Percentiles rank a stretch among this genome's conserved stretches.
phyloP scores from a whole-genome alignment of 2,113 vertebrate genomes.

The Cygnus buccinator region DNA sequence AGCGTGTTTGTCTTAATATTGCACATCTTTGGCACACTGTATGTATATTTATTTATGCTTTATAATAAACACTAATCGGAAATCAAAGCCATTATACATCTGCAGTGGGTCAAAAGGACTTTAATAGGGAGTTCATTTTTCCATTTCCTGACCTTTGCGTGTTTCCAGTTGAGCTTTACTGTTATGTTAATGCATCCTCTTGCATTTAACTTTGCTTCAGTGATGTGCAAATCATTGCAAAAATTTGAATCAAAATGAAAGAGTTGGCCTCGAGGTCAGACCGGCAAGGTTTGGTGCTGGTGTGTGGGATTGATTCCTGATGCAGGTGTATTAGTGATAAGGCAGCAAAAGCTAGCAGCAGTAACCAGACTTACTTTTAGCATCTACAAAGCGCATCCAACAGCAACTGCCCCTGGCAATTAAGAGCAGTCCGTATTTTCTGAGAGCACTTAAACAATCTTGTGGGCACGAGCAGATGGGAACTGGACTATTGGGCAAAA shows the following conservation, averaged over 20 bases:
- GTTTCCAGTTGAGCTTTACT: neutral
- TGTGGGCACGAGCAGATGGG: neutral
- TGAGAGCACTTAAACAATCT: neutral
- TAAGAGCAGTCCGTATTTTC: neutral
- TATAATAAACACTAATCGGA: neutral
- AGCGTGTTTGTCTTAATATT: neutral
- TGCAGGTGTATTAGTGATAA: neutral
- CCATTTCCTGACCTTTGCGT: slow-evolving; percentile 13
- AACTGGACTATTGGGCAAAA: neutral
- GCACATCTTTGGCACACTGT: neutral
- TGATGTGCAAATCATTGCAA: slow-evolving; percentile 27
- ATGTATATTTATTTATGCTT: neutral
- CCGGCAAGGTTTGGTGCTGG: neutral
- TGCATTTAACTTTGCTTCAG: slow-evolving; percentile 21
- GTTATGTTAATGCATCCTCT: slow-evolving; percentile 38
- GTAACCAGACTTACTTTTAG: neutral
- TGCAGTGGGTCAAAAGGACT: neutral
- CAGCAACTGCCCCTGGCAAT: neutral
- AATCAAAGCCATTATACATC: slow-evolving; percentile 17
- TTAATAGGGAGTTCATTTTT: neutral
- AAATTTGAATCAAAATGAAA: slow-evolving; percentile 39
- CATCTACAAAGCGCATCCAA: neutral
- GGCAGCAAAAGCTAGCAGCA: neutral
- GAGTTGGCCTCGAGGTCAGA: slow-evolving; percentile 14
- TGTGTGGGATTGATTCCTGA: neutral